phyloP scores from a whole-genome alignment of 2,888 invertebrate genomes.

The Lypha dubia region DNA sequence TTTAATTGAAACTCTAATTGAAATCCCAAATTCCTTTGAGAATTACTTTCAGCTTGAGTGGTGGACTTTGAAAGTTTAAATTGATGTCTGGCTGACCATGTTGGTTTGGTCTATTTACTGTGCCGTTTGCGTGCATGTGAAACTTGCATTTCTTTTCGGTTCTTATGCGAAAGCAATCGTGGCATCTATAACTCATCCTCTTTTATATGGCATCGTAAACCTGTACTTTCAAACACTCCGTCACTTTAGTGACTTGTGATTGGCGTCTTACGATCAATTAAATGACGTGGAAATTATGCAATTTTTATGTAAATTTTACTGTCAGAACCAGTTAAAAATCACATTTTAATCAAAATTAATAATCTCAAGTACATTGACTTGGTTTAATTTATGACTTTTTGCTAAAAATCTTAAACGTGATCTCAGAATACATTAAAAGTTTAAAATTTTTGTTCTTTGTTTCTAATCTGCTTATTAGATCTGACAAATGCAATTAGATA shows the following conservation, averaged over 20 bases:
- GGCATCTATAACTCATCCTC: slow-evolving; percentile 32
- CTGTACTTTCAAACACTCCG: slow-evolving; percentile 51
- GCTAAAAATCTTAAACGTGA: background rate
- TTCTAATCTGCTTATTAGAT: background rate
- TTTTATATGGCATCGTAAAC: slow-evolving; percentile 27
- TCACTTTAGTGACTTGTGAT: slow-evolving; percentile 62
- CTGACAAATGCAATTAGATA: slow-evolving; percentile 3
- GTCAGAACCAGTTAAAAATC: slow-evolving; percentile 63
- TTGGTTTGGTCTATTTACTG: slow-evolving; percentile 32
- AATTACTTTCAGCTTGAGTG: slow-evolving; percentile 47
- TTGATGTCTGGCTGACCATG: slow-evolving; percentile 35
- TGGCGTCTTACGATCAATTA: slow-evolving; percentile 69
- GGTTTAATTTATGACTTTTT: slow-evolving; percentile 26
- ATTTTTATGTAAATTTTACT: slow-evolving; percentile 65
- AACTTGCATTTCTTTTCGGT: slow-evolving; percentile 18
- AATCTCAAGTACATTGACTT: slow-evolving; percentile 44
- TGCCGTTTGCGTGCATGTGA: slow-evolving; percentile 35
- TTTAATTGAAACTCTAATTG: slow-evolving; percentile 71
- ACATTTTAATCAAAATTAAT: slow-evolving; percentile 57
- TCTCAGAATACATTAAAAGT: background rate
- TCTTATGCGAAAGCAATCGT: slow-evolving; percentile 2
- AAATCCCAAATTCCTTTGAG: slow-evolving; percentile 65
- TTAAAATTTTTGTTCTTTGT: background rate
- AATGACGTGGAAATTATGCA: slow-evolving; percentile 67
- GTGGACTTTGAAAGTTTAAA: slow-evolving; percentile 50